These are phyloP conservation scores for Eupithecia vulgata DNA, from an alignment of 2,888 invertebrate genomes.

Conservation along the genomic window DNA sequence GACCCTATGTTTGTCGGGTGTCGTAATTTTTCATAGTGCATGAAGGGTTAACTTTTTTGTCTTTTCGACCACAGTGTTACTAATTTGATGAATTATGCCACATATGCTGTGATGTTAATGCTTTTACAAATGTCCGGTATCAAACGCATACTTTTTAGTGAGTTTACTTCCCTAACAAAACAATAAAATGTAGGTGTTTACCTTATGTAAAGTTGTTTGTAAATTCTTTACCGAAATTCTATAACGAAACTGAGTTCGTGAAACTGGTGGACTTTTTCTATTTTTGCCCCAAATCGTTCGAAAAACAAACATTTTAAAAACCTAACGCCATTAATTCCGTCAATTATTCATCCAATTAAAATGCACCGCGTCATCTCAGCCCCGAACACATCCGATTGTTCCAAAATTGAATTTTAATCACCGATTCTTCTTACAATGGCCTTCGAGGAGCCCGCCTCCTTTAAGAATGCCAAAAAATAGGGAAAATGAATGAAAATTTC, in stretches of 20 bases:
- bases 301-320: conserved; percentile 45
- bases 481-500: conserved; percentile 78
- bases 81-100: conserved; percentile 74
- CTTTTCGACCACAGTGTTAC: conserved; percentile 64
- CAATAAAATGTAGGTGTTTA: background rate
- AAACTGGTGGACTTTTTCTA: background rate
- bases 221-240: background rate
- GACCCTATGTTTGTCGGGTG: conserved; percentile 64
- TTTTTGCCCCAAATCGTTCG: conserved; percentile 26
- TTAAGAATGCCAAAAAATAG: conserved; percentile 79
- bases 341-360: conserved; percentile 79
- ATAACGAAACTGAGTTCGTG: background rate
- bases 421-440: conserved; percentile 80
- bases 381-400: conserved; percentile 79
- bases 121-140: conserved; percentile 14
- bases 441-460: conserved; percentile 52
- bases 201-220: background rate
- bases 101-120: conserved; percentile 58
- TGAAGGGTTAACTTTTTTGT: conserved; percentile 67
- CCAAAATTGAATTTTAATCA: conserved; percentile 84
- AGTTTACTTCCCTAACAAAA: background rate
- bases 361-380: conserved; percentile 74
- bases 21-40: conserved; percentile 51
- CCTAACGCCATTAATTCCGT: conserved; percentile 49
- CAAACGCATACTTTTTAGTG: background rate